These are phyloP conservation scores for Troides helena DNA, from an alignment of 2,888 invertebrate genomes.

Conservation along the genomic window DNA sequence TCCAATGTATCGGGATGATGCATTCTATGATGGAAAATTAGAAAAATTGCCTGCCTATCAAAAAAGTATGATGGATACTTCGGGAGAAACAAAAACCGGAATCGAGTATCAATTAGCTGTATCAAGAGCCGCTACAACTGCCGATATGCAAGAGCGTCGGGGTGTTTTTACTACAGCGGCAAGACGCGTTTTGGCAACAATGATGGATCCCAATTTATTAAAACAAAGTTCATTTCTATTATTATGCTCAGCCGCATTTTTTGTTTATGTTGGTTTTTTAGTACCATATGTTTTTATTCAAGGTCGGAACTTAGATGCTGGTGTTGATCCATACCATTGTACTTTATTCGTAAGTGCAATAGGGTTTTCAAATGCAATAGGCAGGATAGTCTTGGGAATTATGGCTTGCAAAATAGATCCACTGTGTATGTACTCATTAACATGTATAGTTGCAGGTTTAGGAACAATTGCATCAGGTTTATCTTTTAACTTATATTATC, in stretches of 20 bases:
- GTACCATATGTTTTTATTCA: constrained; percentile 65
- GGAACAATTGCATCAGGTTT: constrained; percentile 54
- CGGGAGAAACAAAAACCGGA: constrained; percentile 54
- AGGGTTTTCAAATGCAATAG: constrained; percentile 57
- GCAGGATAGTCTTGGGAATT: constrained; percentile 54
- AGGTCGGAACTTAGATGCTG: constrained; percentile 53
- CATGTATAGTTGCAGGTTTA: constrained; percentile 46
- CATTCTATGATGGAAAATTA: constrained; percentile 64
- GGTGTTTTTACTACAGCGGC: constrained; percentile 66
- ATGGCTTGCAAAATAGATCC: constrained; percentile 58
- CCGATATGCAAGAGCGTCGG: constrained; percentile 58
- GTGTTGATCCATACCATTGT: constrained; percentile 53
- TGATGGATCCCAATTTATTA: constrained; percentile 67
- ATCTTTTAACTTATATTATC: constrained; percentile 56
- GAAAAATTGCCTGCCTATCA: constrained; percentile 60
- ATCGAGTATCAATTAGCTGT: constrained; percentile 73
- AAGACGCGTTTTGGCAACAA: constrained; percentile 67
- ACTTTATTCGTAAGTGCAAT: constrained; percentile 62
- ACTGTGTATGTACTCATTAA: constrained; percentile 42
- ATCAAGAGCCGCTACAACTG: constrained; percentile 62
- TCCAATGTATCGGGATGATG: constrained; percentile 72
- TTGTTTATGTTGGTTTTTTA: constrained; percentile 58
- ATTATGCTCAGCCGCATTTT: constrained; percentile 53
- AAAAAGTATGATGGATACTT: constrained; percentile 57
- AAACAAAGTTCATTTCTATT: constrained; percentile 55